Evolutionary conservation across 2,888 invertebrate genomes (phyloP).

Genomic region (Odontocolon sp.): DNA sequence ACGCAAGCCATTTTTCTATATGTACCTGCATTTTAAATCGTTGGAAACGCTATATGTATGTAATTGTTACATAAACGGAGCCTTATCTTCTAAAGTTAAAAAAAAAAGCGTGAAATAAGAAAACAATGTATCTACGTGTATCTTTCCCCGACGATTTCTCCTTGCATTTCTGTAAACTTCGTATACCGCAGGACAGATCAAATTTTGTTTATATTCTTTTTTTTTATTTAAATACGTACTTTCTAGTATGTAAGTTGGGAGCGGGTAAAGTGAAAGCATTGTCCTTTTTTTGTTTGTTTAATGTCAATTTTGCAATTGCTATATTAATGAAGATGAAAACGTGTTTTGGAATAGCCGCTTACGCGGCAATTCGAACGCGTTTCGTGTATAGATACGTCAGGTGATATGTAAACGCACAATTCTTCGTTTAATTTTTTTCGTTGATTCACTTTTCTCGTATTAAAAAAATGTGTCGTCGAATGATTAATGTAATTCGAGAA

Average conservation of each 20-base stretch:
- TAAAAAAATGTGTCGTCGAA: not conserved
- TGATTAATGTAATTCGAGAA: not conserved
- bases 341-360: not conserved
- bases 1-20: constrained; percentile 67
- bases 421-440: constrained; percentile 35
- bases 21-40: constrained; percentile 67
- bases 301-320: constrained; percentile 23
- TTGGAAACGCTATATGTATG: constrained; percentile 61
- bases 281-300: constrained; percentile 20
- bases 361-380: constrained; percentile 3
- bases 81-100: constrained; percentile 64
- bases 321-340: constrained; percentile 11
- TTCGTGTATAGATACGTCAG: constrained; percentile 42
- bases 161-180: constrained; percentile 47
- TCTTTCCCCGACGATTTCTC: constrained; percentile 50
- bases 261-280: not conserved
- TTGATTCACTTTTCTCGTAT: not conserved
- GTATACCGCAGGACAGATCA: constrained; percentile 8
- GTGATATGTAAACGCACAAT: constrained; percentile 50
- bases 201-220: constrained; percentile 23
- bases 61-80: constrained; percentile 63
- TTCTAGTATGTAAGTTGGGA: constrained; percentile 20
- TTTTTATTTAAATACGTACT: constrained; percentile 47
- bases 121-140: constrained; percentile 53
- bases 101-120: constrained; percentile 14